Percentiles rank a stretch among this genome's conserved stretches.
Evolutionary conservation across 2,797 vertebrate genomes (phyloP).

Genomic region (Syncerus caffer): DNA sequence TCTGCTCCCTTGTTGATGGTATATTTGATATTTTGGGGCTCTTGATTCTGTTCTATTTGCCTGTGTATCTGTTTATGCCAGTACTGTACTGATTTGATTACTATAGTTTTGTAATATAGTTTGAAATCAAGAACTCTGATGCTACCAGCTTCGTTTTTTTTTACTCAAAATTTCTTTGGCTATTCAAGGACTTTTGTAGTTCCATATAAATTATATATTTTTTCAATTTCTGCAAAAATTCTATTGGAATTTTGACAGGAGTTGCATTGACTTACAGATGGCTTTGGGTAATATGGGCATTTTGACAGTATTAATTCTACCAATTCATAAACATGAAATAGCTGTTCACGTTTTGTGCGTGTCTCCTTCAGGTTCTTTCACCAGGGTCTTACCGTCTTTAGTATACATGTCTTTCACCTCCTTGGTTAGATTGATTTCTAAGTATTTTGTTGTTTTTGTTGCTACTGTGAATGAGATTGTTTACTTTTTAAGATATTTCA

Average conservation of each 20-base stretch:
- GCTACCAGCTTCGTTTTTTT: not conserved
- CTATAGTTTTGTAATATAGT: not conserved
- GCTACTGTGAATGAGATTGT: not conserved
- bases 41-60: not conserved
- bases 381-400: not conserved
- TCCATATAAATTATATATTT: not conserved
- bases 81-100: not conserved
- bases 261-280: not conserved
- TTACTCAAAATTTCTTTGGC: not conserved
- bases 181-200: not conserved
- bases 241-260: not conserved
- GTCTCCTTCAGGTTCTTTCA: not conserved
- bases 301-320: not conserved
- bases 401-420: not conserved
- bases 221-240: not conserved
- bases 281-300: not conserved
- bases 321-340: not conserved
- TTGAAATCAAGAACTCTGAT: not conserved
- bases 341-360: not conserved
- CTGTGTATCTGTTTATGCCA: not conserved
- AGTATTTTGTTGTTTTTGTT: not conserved
- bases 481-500: not conserved
- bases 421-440: not conserved
- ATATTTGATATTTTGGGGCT: not conserved
- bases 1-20: not conserved